Conservation (phyloP, 2,888 invertebrate species). For the Drosophila algonquin region DNA sequence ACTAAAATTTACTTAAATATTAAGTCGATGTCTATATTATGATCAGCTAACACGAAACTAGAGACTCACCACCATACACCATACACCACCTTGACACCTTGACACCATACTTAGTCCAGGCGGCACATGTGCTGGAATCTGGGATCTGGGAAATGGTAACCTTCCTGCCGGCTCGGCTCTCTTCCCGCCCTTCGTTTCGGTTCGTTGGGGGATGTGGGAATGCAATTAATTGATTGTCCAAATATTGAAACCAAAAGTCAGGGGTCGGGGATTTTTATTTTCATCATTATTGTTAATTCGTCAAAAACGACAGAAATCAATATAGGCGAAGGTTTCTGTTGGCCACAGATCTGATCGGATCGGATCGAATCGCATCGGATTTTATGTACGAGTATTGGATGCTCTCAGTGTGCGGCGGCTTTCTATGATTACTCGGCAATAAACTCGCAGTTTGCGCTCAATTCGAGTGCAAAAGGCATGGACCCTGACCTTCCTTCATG, state of each 20-base stretch:
- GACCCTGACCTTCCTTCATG: conserved; percentile 34
- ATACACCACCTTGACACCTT: no score
- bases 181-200: no score
- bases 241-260: neutral
- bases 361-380: neutral
- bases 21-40: no score
- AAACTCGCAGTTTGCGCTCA: conserved; percentile 2
- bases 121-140: neutral
- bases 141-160: conserved; percentile 9
- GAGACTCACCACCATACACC: no score
- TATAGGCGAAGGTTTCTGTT: conserved; percentile 13
- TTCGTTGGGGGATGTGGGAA: neutral
- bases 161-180: neutral
- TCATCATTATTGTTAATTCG: conserved; percentile 16
- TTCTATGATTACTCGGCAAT: conserved; percentile 19
- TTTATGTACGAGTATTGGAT: neutral
- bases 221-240: neutral
- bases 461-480: neutral
- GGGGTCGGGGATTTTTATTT: neutral
- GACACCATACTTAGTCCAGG: neutral
- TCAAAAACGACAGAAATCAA: conserved; percentile 24
- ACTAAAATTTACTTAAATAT: neutral
- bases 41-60: no score
- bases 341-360: no score
- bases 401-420: neutral